Evolutionary conservation across 2,888 invertebrate species (phyloP), one percentile per base, ranked within the genome.

Genomic region (Elmis aenea): DNA sequence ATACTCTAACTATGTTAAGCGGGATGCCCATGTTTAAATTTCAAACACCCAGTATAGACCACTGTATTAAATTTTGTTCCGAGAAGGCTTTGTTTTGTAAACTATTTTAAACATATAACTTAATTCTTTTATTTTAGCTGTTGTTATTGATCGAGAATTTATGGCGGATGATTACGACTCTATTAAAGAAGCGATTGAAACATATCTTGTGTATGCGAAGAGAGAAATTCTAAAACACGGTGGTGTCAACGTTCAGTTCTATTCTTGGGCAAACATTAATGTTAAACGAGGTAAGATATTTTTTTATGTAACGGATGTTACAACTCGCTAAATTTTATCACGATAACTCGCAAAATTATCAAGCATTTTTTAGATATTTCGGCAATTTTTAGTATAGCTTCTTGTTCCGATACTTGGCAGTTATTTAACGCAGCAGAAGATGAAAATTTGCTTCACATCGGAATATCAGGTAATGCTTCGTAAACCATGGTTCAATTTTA

Each of bases 341-440:
- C n/a, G n/a, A n/a, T n/a, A n/a, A n/a, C n/a, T n/a, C n/a, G n/a
- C n/a, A n/a, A n/a, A n/a, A n/a, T n/a, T n/a, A n/a, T n/a, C n/a
- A n/a, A n/a, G n/a, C n/a, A n/a, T n/a, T n/a, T 28, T 52, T 33
- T 33, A 86, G 87, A 84, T 62, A 81, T 81, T 49, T 70, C 82
- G 26, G 82, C 83, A 14, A 76, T 87, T 31, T 73, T 88, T 42
- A 83, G 83, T 23, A 69, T 87, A 27, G 79, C 83, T n/a, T 79
- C 82, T 2, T 89, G 89, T 60, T 60, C 73, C 35, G 79, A 79
- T 41, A 85, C 86, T 0, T 88, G 88, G 88, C 71, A 72, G 4
- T 68, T 88, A 31, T 84, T 77, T 60, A 71, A 75, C 32, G 66
- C 73, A 1, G 75, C 81, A 0, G 72, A 76, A 53, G 74, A 74